phyloP scores from a whole-genome alignment of 2,113 vertebrate species.

The Procavia capensis region DNA sequence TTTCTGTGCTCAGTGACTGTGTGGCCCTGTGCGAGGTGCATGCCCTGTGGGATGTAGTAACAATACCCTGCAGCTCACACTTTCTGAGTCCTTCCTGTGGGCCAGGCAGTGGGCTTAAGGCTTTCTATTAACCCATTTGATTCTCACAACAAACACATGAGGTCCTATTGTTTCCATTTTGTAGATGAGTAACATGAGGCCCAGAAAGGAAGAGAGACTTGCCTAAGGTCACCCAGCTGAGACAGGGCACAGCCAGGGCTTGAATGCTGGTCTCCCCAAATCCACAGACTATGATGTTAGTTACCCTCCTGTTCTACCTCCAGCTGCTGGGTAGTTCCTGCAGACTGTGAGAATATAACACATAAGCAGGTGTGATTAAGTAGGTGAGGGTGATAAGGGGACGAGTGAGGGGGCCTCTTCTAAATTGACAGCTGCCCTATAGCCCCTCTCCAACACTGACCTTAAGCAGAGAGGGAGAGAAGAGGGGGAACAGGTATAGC shows the following conservation, averaged over 20 bases:
- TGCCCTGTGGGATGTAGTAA: not conserved
- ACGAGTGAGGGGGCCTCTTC: not conserved
- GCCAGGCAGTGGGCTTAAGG: not conserved
- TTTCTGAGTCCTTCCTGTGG: not conserved
- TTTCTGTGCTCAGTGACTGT: not conserved
- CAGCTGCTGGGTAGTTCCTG: not conserved
- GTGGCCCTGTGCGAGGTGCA: not conserved
- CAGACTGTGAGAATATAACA: not conserved
- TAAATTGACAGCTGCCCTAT: no score
- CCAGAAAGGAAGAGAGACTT: not conserved
- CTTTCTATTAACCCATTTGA: not conserved
- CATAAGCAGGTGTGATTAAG: not conserved
- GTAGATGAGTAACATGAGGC: conserved; percentile 13
- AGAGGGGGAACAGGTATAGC: not conserved
- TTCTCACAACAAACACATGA: not conserved
- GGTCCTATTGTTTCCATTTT: not conserved
- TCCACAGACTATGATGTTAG: not conserved
- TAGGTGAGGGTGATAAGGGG: not conserved
- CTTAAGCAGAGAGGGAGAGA: not conserved
- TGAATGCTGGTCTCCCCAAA: not conserved
- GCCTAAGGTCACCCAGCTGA: not conserved
- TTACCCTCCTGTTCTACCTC: not conserved
- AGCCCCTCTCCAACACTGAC: not conserved
- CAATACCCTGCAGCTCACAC: not conserved
- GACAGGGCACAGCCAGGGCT: not conserved